Percentiles rank a stretch among this genome's conserved stretches.
Evolutionary conservation across 2,113 vertebrate species (phyloP).

Genomic region (Callithrix jacchus): DNA sequence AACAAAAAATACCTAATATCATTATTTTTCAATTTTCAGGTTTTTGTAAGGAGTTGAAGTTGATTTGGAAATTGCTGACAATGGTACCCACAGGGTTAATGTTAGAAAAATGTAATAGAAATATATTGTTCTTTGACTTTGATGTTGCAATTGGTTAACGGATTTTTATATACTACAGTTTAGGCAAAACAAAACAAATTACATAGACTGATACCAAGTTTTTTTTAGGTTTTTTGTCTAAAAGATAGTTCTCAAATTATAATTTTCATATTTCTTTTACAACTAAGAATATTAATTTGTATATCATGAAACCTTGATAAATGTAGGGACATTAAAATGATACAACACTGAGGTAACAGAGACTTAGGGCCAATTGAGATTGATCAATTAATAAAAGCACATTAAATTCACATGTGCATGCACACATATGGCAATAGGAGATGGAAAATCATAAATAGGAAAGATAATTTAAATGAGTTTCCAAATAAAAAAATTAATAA

Average conservation of each 20-base stretch:
- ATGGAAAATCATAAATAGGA: not conserved
- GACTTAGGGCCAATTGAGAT: not conserved
- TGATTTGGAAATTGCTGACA: not conserved
- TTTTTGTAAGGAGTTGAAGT: too few species aligned
- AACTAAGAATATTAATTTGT: not conserved
- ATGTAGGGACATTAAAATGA: not conserved
- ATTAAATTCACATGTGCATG: not conserved
- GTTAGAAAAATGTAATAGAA: not conserved
- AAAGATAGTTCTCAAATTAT: not conserved
- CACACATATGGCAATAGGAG: not conserved
- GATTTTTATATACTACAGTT: not conserved
- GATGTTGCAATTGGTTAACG: not conserved
- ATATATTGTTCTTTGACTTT: not conserved
- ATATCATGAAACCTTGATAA: not conserved
- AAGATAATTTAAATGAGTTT: not conserved
- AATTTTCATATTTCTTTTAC: not conserved
- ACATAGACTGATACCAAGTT: not conserved
- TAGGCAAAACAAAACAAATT: not conserved
- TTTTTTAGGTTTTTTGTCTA: not conserved
- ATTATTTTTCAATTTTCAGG: not conserved
- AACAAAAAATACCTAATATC: not conserved
- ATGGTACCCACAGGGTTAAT: too few species aligned
- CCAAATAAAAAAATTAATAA: not conserved
- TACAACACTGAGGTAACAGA: not conserved
- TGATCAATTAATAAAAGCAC: not conserved